Conservation (phyloP, 53 echinoderm and acorn worm species). For the Zoroaster sp. region DNA sequence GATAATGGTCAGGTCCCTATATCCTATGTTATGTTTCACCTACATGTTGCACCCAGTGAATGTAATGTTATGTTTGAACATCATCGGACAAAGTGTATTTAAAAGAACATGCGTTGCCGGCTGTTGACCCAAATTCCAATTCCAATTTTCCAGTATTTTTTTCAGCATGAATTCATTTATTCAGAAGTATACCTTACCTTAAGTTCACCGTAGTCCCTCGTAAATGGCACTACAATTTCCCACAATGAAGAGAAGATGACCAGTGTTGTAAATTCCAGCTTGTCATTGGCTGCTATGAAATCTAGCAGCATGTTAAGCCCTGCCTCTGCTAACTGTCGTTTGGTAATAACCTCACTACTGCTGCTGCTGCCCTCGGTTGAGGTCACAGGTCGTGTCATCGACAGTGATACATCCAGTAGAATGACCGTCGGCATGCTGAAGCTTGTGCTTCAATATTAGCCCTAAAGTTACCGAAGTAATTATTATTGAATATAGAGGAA, state of each 20-base stretch:
- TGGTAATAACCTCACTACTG: slow-evolving; percentile 45
- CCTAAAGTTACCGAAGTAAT: no score
- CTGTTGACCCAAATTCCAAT: no score
- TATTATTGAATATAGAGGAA: no score
- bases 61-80: no score
- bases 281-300: slow-evolving; percentile 75
- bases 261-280: slow-evolving; percentile 83
- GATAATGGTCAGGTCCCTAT: no score
- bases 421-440: slow-evolving; percentile 87
- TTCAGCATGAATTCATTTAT: no score
- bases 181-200: slow-evolving; percentile 70
- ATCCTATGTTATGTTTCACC: no score
- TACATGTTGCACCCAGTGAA: no score
- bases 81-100: no score
- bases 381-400: slow-evolving; percentile 83
- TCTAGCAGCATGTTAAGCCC: slow-evolving; percentile 74
- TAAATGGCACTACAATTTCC: slow-evolving; percentile 85
- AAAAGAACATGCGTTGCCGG: no score
- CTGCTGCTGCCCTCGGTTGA: slow-evolving; percentile 29
- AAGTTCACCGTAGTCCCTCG: slow-evolving; percentile 82
- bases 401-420: slow-evolving; percentile 87
- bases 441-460: not conserved
- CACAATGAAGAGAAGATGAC: slow-evolving; percentile 84
- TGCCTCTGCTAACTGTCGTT: slow-evolving; percentile 75
- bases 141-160: no score